These are phyloP conservation scores for Neuroterus valhalla DNA, from an alignment of 1,140 invertebrate species.

Conservation along the genomic window DNA sequence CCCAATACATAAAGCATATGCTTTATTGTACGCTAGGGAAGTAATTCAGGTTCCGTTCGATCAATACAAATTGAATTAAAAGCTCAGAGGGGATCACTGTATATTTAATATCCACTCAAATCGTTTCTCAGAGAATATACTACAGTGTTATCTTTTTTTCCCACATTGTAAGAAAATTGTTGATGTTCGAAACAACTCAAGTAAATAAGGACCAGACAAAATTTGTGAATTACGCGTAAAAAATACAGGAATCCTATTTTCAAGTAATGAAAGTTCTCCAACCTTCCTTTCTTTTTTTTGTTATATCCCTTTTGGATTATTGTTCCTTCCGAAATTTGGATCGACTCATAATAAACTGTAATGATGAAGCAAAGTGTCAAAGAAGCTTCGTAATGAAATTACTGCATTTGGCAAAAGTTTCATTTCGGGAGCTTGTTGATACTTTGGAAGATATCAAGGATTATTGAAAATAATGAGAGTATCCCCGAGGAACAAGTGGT, in stretches of 20 bases:
- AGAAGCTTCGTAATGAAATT: background rate
- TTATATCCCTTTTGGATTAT: too few species aligned
- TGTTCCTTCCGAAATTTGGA: too few species aligned
- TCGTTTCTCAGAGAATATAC: too few species aligned
- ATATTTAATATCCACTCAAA: background rate
- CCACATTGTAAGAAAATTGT: too few species aligned
- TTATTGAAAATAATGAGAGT: slow-evolving; percentile 18
- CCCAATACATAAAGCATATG: slow-evolving; percentile 19
- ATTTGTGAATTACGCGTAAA: too few species aligned
- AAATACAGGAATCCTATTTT: too few species aligned
- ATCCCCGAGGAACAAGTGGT: background rate
- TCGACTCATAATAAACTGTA: too few species aligned
- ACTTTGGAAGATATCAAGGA: background rate
- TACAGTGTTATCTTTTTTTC: too few species aligned
- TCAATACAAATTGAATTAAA: slow-evolving; percentile 13
- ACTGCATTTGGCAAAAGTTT: background rate
- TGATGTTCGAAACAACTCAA: too few species aligned
- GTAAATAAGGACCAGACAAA: too few species aligned
- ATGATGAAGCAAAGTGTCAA: background rate
- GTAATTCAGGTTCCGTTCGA: background rate
- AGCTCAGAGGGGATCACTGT: background rate
- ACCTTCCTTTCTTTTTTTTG: too few species aligned
- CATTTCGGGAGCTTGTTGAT: background rate
- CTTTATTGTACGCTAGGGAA: background rate
- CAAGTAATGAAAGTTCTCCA: too few species aligned